Evolutionary conservation across 2,888 invertebrate genomes (phyloP).

Genomic region (Polia nebulosa): DNA sequence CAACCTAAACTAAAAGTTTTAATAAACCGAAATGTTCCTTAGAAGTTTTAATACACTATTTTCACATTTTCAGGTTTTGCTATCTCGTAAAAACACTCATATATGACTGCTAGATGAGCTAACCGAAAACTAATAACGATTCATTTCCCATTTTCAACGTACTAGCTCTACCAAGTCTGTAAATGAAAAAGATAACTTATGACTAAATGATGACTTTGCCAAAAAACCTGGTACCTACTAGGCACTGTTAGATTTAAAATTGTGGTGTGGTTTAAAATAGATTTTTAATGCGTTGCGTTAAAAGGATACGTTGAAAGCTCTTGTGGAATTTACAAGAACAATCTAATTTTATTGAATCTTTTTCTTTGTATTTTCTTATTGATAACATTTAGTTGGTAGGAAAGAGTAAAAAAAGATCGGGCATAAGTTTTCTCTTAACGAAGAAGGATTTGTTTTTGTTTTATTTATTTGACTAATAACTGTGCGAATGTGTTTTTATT

Average conservation of each 20-base stretch:
- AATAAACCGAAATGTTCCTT: not conserved
- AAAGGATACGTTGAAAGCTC: too few relatives aligned
- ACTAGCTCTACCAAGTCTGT: conserved; percentile 20
- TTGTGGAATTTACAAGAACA: too few relatives aligned
- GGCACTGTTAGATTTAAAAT: conserved; percentile 17
- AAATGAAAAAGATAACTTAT: conserved; percentile 51
- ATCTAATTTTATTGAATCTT: not conserved
- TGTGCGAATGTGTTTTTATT: too few relatives aligned
- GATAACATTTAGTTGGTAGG: too few relatives aligned
- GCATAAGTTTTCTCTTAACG: too few relatives aligned
- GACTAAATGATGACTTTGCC: conserved; percentile 25
- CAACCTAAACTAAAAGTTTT: too few relatives aligned
- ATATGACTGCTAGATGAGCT: conserved; percentile 10
- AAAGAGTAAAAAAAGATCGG: too few relatives aligned
- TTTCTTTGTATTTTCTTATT: not conserved
- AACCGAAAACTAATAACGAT: conserved; percentile 70
- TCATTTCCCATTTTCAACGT: conserved; percentile 74
- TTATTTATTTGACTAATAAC: too few relatives aligned
- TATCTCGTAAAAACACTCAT: conserved; percentile 9
- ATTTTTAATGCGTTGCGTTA: not conserved
- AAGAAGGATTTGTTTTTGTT: too few relatives aligned
- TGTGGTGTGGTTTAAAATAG: not conserved
- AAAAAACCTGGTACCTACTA: conserved; percentile 20
- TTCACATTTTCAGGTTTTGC: too few relatives aligned
- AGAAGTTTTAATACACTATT: too few relatives aligned